Evolutionary conservation across 2,888 invertebrate species (phyloP).

Genomic region (Lepidochrysops patricia): DNA sequence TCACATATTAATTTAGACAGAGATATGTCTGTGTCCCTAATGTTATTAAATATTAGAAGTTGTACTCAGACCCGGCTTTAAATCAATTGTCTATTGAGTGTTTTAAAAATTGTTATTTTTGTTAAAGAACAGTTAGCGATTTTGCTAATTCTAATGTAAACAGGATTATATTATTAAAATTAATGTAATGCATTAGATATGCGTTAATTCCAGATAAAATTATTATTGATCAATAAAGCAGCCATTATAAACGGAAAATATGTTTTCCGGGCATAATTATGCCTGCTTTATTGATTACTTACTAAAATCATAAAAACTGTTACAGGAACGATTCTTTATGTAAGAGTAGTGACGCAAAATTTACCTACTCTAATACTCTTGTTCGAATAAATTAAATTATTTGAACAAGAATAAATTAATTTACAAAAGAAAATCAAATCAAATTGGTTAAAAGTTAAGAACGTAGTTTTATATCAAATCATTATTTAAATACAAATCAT

Average conservation of each 20-base stretch:
- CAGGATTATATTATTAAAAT: too few species aligned
- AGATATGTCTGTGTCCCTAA: background rate
- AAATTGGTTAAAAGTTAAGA: background rate
- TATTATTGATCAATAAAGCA: background rate
- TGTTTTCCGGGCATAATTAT: background rate
- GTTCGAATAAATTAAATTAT: too few species aligned
- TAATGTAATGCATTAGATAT: background rate
- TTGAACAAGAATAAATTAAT: background rate
- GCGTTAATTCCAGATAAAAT: background rate
- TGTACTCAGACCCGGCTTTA: background rate
- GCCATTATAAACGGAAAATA: background rate
- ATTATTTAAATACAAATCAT: slow-evolving; percentile 1
- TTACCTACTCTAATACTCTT: background rate
- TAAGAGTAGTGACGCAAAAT: background rate
- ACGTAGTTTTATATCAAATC: slow-evolving; percentile 9
- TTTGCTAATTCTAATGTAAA: background rate
- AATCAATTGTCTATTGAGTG: background rate
- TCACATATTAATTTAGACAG: background rate
- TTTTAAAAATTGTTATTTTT: background rate
- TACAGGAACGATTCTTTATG: background rate
- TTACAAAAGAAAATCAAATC: background rate
- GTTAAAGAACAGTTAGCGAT: background rate
- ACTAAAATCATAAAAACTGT: background rate
- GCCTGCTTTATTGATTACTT: background rate
- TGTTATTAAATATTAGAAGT: background rate